Evolutionary conservation across 2,888 invertebrate genomes (phyloP), one percentile per base, ranked within the genome.

Genomic region (Hartigia nigra): DNA sequence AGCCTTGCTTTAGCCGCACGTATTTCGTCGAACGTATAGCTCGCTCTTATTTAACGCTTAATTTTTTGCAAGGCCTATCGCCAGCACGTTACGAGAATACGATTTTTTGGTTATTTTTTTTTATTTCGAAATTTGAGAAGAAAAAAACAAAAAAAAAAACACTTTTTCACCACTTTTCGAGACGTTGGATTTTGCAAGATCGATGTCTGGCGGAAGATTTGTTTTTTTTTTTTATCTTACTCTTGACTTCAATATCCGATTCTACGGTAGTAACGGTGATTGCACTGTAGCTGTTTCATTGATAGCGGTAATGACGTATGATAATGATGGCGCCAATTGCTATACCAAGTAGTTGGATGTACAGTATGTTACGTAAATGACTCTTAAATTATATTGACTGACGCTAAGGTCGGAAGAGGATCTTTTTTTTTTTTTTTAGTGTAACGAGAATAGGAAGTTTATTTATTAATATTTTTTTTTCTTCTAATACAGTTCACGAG

Each of bases 91-190:
- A 39, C 39, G 39, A 5, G 39, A 0, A 39, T 39, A 39, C 14
- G 5, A 39, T 39, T 39, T 23, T 37, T 12, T 39, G 1, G 14
- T 14, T 39, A 23, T 14, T 9, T 39, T 39, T 23, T 5, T 5
- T 39, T 1, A 14, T 39, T 39, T 39, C 14, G 14, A 39, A 39
- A 39, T 39, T 39, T 23, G 5, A 39, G 1, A 14, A 39, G 23
- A 39, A 39, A 39, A 39, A 23, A n/a, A n/a, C n/a, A n/a, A n/a
- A n/a, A n/a, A n/a, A n/a, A n/a, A n/a, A 34, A 34, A 34, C 4
- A 4, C 4, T 34, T 34, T 9, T 0, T 2, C 3, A 0, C 23
- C 0, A 0, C 23, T 1, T 23, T 0, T 55, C 9, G 0, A 9
- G n/a, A 9, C 9, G 5, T 5, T 1, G 9, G 14, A 2, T 55